Evolutionary conservation across 1,140 invertebrate species (phyloP).

Genomic region (Lamellibrachia luymesi): DNA sequence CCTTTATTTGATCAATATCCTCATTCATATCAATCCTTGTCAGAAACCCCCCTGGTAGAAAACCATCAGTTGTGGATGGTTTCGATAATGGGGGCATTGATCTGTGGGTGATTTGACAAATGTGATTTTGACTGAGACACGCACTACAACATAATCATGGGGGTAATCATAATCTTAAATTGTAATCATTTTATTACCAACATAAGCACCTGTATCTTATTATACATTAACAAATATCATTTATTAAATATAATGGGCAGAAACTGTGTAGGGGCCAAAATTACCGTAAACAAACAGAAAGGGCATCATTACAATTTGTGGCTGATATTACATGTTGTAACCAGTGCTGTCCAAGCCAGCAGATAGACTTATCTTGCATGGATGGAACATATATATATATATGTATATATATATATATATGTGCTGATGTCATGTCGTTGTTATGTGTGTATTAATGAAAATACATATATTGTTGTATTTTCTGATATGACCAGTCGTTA

Average conservation of each 20-base stretch:
- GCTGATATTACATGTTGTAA: neutral
- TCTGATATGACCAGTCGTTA: too few species aligned
- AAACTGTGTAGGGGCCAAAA: neutral
- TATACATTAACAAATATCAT: neutral
- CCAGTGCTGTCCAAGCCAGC: neutral
- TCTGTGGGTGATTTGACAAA: neutral
- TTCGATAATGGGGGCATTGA: neutral
- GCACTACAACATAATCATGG: neutral
- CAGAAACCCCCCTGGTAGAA: neutral
- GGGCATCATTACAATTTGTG: neutral
- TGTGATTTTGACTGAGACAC: neutral
- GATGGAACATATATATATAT: neutral
- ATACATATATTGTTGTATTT: too few species aligned
- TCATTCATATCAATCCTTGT: neutral
- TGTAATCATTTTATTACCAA: neutral
- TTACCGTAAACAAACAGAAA: neutral
- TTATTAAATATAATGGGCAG: neutral
- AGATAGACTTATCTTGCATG: neutral
- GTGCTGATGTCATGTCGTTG: too few species aligned
- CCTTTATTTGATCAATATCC: neutral
- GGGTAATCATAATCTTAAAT: neutral
- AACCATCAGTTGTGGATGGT: neutral
- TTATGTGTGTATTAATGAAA: too few species aligned
- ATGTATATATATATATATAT: too few species aligned
- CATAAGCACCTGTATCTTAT: neutral